A percentile compares a stretch with the other conserved stretches of the same genome.
These are phyloP conservation scores for Chrysolina americana DNA, from an alignment of 2,888 invertebrate species.

Conservation along the genomic window DNA sequence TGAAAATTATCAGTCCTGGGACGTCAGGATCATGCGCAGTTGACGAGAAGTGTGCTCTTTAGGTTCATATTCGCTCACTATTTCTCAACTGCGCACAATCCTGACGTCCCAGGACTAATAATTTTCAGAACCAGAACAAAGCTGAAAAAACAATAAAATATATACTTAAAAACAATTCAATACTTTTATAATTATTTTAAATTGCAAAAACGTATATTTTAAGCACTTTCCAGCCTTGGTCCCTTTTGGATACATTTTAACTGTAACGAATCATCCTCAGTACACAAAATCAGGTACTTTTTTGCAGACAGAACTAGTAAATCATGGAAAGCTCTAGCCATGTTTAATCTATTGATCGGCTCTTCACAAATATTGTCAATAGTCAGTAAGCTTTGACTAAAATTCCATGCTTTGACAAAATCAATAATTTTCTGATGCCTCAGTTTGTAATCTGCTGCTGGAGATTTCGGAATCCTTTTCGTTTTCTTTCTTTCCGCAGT, in stretches of 20 bases:
- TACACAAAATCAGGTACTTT: conserved; percentile 7
- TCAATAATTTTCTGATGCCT: conserved; percentile 48
- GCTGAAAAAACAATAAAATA: neutral
- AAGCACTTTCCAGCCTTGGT: conserved; percentile 3
- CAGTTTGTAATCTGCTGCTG: conserved; percentile 13
- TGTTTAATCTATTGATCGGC: conserved; percentile 41
- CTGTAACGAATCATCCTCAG: conserved; percentile 6
- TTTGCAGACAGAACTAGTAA: conserved; percentile 33
- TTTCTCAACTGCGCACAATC: no score
- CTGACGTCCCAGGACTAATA: no score
- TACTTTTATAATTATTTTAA: neutral
- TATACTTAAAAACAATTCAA: neutral
- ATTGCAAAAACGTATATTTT: no score
- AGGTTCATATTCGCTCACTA: no score
- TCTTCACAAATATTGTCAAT: conserved; percentile 45
- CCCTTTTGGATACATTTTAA: conserved; percentile 14
- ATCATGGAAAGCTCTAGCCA: conserved; percentile 47
- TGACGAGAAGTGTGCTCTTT: no score
- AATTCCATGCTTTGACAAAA: conserved; percentile 36
- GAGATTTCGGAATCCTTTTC: neutral
- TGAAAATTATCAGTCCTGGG: no score
- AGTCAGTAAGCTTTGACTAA: conserved; percentile 26
- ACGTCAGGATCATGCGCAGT: no score
- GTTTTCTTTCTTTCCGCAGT: neutral
- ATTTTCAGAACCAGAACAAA: no score